A percentile compares a stretch with the other conserved stretches of the same genome.
These are phyloP conservation scores for Cephalopachus bancanus DNA, from an alignment of 2,797 vertebrate genomes.

Conservation along the genomic window DNA sequence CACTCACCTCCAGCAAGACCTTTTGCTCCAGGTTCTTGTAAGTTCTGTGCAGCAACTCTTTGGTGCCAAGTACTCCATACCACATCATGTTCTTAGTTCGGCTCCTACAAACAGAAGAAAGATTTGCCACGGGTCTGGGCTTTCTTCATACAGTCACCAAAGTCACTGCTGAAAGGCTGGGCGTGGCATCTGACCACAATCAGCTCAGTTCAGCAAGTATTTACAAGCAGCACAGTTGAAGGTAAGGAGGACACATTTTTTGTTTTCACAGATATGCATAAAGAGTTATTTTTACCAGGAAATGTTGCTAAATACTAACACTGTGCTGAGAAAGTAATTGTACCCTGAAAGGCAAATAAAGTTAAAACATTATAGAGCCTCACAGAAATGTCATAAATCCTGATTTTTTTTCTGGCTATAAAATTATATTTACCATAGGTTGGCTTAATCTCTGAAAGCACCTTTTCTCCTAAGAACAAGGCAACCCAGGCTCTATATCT, in stretches of 20 bases:
- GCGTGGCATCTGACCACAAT: accelerated
- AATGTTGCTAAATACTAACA: background rate
- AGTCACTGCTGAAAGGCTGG: background rate
- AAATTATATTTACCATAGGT: background rate
- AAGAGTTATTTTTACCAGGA: background rate
- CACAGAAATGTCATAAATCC: background rate
- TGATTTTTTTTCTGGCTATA: background rate
- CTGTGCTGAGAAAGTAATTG: background rate
- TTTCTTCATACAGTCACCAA: background rate
- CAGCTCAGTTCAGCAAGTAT: background rate
- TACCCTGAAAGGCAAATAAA: background rate
- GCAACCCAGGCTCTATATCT: accelerated
- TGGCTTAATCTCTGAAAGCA: background rate
- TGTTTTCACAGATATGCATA: accelerated
- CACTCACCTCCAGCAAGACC: constrained; percentile 95
- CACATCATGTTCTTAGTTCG: constrained; percentile 99
- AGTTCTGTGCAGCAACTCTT: constrained; percentile 97
- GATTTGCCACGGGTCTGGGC: accelerated
- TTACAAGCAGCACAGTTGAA: no score
- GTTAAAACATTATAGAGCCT: background rate
- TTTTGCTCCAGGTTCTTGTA: constrained; percentile 98
- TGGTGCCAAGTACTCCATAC: constrained; percentile 98
- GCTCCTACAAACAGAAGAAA: constrained; percentile 85
- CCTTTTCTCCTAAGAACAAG: background rate
- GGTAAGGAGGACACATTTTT: accelerated